phyloP scores from a whole-genome alignment of 2,888 invertebrate species.

The Netelia fuscicornis region DNA sequence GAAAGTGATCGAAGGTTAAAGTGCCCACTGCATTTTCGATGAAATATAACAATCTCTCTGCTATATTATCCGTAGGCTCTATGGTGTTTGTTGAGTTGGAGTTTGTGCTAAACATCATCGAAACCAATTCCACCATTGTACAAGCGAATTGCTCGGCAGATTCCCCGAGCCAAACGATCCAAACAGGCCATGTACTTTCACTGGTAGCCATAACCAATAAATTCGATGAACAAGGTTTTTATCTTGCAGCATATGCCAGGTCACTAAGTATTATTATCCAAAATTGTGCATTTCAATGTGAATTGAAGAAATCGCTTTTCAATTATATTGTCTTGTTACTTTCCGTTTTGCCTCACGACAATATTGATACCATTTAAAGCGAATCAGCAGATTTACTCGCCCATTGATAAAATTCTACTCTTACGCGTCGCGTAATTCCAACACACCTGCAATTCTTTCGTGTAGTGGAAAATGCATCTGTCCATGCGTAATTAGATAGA shows the following conservation, averaged over 20 bases:
- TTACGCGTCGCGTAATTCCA: not conserved
- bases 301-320: conserved; percentile 68
- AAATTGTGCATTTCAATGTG: conserved; percentile 44
- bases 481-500: not conserved
- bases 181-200: conserved; percentile 77
- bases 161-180: conserved; percentile 78
- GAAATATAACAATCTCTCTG: conserved; percentile 63
- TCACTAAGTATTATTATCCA: not conserved
- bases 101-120: conserved; percentile 76
- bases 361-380: not conserved
- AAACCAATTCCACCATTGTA: conserved; percentile 74
- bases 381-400: not conserved
- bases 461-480: not conserved
- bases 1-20: conserved; percentile 87
- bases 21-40: conserved; percentile 75
- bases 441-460: not conserved
- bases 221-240: not conserved
- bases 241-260: not conserved
- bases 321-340: not conserved
- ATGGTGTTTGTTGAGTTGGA: conserved; percentile 62
- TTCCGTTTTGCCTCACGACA: not conserved
- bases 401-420: not conserved
- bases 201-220: conserved; percentile 66
- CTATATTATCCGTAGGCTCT: conserved; percentile 70
- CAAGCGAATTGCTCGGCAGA: conserved; percentile 76